Percentiles rank a stretch among this genome's conserved stretches.
Evolutionary conservation across 2,888 invertebrate species (phyloP).

Genomic region (Steinernema carpocapsae): DNA sequence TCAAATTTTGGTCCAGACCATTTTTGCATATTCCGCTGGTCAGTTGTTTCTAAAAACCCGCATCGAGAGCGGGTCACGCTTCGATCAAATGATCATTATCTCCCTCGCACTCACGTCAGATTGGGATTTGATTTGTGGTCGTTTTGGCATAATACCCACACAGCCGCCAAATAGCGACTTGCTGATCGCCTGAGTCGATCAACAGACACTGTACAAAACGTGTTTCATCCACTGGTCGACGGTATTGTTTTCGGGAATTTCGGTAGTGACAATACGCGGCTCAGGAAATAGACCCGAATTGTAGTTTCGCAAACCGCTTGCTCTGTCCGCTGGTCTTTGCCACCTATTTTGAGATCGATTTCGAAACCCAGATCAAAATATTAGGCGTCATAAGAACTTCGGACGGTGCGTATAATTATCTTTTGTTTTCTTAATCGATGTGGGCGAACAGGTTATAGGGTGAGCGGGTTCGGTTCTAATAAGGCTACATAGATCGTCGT

Average conservation of each 20-base stretch:
- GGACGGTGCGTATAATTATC: neutral
- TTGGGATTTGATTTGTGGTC: conserved; percentile 5
- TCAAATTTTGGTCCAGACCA: too few relatives aligned
- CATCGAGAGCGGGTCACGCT: too few relatives aligned
- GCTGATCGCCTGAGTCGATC: neutral
- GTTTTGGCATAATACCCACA: neutral
- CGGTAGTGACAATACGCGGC: neutral
- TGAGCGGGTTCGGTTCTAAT: neutral
- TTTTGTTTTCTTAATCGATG: conserved; percentile 11
- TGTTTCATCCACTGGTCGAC: neutral
- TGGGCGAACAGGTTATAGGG: conserved; percentile 1
- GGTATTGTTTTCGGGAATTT: conserved; percentile 9
- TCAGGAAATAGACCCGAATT: too few relatives aligned
- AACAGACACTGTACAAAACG: conserved; percentile 10
- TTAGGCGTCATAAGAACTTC: too few relatives aligned
- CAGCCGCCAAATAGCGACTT: conserved; percentile 9
- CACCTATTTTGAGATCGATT: too few relatives aligned
- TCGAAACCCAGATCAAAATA: too few relatives aligned
- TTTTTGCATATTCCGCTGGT: too few relatives aligned
- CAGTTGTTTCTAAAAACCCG: too few relatives aligned
- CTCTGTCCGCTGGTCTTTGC: too few relatives aligned
- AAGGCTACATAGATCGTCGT: neutral
- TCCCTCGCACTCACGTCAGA: neutral
- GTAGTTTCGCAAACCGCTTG: too few relatives aligned
- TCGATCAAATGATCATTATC: neutral